A percentile compares a stretch with the other conserved stretches of the same genome.
Evolutionary conservation across 2,888 invertebrate species (phyloP).

Genomic region (Hartigia nigra): DNA sequence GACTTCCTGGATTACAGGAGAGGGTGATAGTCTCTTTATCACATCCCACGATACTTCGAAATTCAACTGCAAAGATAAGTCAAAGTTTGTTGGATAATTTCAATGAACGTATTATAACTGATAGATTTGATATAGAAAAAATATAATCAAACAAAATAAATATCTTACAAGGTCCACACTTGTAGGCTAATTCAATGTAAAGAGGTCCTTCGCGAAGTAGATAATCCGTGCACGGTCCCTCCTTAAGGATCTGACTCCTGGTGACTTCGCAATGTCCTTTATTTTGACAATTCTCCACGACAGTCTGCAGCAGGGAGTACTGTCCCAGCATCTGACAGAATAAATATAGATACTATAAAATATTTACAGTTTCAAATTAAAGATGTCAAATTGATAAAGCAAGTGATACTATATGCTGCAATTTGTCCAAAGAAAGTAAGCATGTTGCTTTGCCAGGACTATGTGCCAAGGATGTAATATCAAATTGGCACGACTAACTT

Average conservation of each 20-base stretch:
- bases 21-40: constrained; percentile 86
- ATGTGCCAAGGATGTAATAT: no score
- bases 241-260: constrained; percentile 74
- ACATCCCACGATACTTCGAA: constrained; percentile 89
- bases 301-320: constrained; percentile 89
- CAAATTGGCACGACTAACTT: no score
- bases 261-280: constrained; percentile 87
- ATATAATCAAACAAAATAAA: neutral
- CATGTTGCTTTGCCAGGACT: no score
- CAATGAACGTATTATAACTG: no score
- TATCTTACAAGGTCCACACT: constrained; percentile 90
- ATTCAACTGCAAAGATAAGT: constrained; percentile 77
- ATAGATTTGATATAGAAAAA: neutral
- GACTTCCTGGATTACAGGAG: constrained; percentile 83
- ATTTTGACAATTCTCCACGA: constrained; percentile 91
- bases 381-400: no score
- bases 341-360: no score
- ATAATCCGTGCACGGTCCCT: constrained; percentile 89
- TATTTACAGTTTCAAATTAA: no score
- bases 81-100: neutral
- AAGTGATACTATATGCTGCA: no score
- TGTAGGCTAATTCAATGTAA: constrained; percentile 93
- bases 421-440: no score
- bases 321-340: constrained; percentile 53
- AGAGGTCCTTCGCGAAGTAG: constrained; percentile 68